phyloP scores from a whole-genome alignment of 2,888 invertebrate genomes.

The Thalpophila matura region DNA sequence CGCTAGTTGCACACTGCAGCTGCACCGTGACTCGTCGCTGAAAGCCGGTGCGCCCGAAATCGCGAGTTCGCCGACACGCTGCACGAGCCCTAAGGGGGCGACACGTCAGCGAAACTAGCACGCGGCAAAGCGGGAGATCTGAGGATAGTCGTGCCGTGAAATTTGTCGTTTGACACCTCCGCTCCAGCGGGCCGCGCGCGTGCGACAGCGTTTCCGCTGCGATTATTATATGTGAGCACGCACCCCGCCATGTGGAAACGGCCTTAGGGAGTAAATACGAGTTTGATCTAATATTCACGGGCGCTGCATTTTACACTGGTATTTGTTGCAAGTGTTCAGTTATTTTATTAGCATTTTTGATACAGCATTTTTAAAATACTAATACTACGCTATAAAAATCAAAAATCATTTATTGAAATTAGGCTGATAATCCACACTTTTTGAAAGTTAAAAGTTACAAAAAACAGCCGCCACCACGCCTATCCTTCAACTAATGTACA shows the following conservation, averaged over 20 bases:
- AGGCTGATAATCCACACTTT: too few relatives aligned
- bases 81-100: conserved; percentile 64
- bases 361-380: too few relatives aligned
- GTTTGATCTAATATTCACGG: conserved; percentile 60
- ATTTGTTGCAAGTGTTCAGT: conserved; percentile 20
- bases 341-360: conserved; percentile 14
- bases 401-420: too few relatives aligned
- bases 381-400: too few relatives aligned
- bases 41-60: too few relatives aligned
- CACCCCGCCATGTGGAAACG: conserved; percentile 67
- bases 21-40: too few relatives aligned
- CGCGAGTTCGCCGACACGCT: too few relatives aligned
- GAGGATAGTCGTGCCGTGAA: conserved; percentile 76
- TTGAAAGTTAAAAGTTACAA: too few relatives aligned
- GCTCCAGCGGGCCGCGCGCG: conserved; percentile 73
- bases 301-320: conserved; percentile 33
- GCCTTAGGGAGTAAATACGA: conserved; percentile 67
- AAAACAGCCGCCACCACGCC: too few relatives aligned
- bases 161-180: conserved; percentile 84
- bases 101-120: conserved; percentile 67
- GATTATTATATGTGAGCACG: conserved; percentile 73
- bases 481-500: too few relatives aligned
- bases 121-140: conserved; percentile 73
- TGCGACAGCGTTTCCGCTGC: conserved; percentile 75
- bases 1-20: too few relatives aligned